These are phyloP conservation scores for Atta colombica DNA, from an alignment of 1,140 invertebrate species.

Conservation along the genomic window DNA sequence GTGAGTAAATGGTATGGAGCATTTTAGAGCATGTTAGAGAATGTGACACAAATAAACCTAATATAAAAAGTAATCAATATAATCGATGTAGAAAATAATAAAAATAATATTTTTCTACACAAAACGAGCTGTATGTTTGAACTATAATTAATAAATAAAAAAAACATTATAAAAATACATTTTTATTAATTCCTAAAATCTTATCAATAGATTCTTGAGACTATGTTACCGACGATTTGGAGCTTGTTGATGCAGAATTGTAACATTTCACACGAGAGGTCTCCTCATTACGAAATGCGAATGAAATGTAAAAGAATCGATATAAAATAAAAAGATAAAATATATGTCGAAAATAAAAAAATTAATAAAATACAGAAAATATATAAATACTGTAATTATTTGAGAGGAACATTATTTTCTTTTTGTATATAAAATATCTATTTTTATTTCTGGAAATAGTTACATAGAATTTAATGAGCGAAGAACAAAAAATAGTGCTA, in stretches of 20 bases:
- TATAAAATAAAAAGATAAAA: not conserved
- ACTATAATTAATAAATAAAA: not conserved
- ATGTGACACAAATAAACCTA: no score
- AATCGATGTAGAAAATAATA: slow-evolving; percentile 21
- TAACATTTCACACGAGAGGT: slow-evolving; percentile 14
- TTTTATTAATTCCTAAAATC: slow-evolving; percentile 2
- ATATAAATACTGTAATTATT: not conserved
- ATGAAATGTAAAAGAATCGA: not conserved
- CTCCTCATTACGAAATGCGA: not conserved
- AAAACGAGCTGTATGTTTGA: not conserved
- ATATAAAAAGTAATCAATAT: not conserved
- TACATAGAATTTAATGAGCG: not conserved
- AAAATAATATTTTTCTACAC: not conserved
- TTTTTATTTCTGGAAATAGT: not conserved
- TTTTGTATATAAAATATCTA: not conserved
- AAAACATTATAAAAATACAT: not conserved
- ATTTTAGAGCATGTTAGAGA: no score
- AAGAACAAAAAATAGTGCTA: not conserved
- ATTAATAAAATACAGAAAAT: not conserved
- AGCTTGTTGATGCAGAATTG: not conserved
- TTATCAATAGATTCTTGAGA: not conserved
- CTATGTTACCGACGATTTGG: slow-evolving; percentile 17
- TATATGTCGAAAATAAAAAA: not conserved
- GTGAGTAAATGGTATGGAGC: no score
- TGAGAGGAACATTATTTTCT: not conserved